Evolutionary conservation across 1,140 invertebrate species (phyloP), one percentile per base, ranked within the genome.

Genomic region (Atta texana): DNA sequence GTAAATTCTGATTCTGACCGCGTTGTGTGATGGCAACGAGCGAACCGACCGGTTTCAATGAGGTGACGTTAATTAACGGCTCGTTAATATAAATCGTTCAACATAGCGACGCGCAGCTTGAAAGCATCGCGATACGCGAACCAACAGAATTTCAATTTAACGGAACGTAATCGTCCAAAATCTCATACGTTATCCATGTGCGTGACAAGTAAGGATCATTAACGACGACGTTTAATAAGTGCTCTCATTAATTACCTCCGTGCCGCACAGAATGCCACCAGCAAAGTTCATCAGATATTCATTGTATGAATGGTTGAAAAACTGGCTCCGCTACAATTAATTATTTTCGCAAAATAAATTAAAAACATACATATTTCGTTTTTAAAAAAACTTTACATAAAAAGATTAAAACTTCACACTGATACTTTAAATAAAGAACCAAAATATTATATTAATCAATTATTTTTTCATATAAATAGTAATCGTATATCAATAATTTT

Each of bases 1-100:
- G 77, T 84, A 69, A 80, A 72, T 78, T 69, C 31, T 21, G 39
- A 51, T 49, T 3, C 21, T n/a, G 34, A 12, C 16, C 14, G 21
- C 61, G 69, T 80, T 88, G 44, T 63, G n/a, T 64, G 81, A 61
- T 75, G 87, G 82, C 78, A 76, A 88, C 81, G 71, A 87, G 63
- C 49, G 81, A 93, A 93, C 92, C 92, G 90, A 93, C 92, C 92
- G 90, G 92, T 93, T 92, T 88, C 77, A 89, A 89, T 90, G 87
- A 92, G 85, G 82, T 86, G 90, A 89, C 74, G 90, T 91, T 93
- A 93, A 93, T 93, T 93, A 93, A 92, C 86, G 68, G 86, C 59
- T 86, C 80, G 89, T 92, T 92, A 93, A 91, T 92, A 90, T 92
- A 89, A 88, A 90, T 91, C 78, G 86, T 63, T 55, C 44, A 51